These are phyloP conservation scores for Dorcus parallelipipedus DNA, from an alignment of 2,888 invertebrate genomes.

Conservation along the genomic window DNA sequence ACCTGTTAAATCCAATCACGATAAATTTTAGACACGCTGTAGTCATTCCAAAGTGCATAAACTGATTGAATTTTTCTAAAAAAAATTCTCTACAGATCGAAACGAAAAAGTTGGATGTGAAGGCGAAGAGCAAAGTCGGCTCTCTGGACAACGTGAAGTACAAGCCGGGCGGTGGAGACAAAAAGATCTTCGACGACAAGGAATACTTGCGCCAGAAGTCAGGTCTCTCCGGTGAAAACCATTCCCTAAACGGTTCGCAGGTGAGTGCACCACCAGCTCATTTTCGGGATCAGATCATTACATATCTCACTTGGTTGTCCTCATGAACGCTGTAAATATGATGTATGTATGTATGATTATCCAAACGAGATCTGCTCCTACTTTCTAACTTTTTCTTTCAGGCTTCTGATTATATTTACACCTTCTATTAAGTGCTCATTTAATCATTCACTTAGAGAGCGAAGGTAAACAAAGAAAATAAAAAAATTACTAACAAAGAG, in stretches of 20 bases:
- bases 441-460: constrained; percentile 5
- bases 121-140: constrained; percentile 89
- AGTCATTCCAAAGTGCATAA: too few species aligned
- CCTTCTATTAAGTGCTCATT: constrained; percentile 34
- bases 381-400: constrained; percentile 30
- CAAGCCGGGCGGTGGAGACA: constrained; percentile 89
- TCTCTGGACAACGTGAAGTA: constrained; percentile 89
- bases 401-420: constrained; percentile 38
- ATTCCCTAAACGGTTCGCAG: constrained; percentile 56
- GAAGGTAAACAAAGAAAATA: too few species aligned
- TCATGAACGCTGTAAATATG: background rate
- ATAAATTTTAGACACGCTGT: too few species aligned
- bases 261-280: constrained; percentile 39
- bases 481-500: too few species aligned
- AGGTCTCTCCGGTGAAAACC: constrained; percentile 52
- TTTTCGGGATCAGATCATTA: background rate
- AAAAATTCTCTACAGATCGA: constrained; percentile 64
- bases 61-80: too few species aligned
- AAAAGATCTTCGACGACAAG: constrained; percentile 91
- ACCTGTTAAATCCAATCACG: too few species aligned
- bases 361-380: background rate
- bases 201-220: constrained; percentile 77
- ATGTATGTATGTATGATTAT: background rate
- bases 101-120: constrained; percentile 86
- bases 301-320: background rate